Conservation (phyloP, 2,888 invertebrate genomes). For the Seira sanloemensis region DNA sequence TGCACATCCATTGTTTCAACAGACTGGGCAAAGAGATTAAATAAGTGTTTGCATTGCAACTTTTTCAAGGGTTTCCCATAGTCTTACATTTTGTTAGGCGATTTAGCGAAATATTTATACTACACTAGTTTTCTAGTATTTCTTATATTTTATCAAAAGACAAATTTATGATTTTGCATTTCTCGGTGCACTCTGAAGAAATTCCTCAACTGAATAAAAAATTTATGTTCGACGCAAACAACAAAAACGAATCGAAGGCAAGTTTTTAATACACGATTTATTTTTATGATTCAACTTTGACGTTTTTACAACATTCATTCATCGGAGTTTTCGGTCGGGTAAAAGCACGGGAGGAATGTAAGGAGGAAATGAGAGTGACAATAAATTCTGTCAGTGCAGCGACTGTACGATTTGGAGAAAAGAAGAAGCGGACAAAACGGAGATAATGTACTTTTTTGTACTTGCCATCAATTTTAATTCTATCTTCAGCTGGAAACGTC, state of each 20-base stretch:
- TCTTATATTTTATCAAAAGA: too few relatives aligned
- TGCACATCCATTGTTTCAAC: too few relatives aligned
- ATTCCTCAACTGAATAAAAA: neutral
- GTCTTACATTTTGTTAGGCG: too few relatives aligned
- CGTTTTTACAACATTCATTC: constrained; percentile 65
- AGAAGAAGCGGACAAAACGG: constrained; percentile 1
- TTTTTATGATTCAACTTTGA: constrained; percentile 70
- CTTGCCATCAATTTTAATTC: constrained; percentile 61
- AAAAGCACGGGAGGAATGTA: neutral
- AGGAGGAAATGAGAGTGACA: constrained; percentile 9
- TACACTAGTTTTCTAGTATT: too few relatives aligned
- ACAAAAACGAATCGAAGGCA: neutral
- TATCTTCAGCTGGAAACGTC: constrained; percentile 21
- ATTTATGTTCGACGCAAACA: neutral
- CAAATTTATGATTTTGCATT: neutral
- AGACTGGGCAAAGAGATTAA: too few relatives aligned
- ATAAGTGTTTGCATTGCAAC: too few relatives aligned
- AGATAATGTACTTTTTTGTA: constrained; percentile 21
- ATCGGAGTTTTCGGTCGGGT: constrained; percentile 30
- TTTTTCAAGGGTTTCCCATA: too few relatives aligned
- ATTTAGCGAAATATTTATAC: too few relatives aligned
- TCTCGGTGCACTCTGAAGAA: neutral
- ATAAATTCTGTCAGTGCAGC: too few relatives aligned
- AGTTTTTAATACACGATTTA: constrained; percentile 62
- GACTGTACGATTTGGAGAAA: too few relatives aligned